These are phyloP conservation scores for Octopus sinensis DNA, from an alignment of 1,140 invertebrate species.

Conservation along the genomic window DNA sequence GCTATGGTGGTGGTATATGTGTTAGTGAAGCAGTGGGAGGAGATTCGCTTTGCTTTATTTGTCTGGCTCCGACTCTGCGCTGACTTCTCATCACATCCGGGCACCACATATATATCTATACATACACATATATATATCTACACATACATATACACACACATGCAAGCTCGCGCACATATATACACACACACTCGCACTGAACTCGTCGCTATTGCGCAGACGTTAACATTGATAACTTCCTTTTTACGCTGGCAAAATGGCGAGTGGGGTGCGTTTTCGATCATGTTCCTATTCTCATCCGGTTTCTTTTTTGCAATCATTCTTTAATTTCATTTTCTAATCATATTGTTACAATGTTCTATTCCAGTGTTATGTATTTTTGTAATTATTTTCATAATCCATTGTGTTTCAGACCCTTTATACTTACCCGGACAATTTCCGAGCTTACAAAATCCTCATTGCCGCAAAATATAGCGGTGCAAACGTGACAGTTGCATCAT, in stretches of 20 bases:
- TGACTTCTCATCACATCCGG: conserved; percentile 29
- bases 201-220: conserved; percentile 20
- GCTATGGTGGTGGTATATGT: no score
- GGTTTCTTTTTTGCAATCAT: background rate
- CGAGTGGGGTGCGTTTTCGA: conserved; percentile 62
- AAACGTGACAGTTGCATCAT: conserved; percentile 70
- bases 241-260: conserved; percentile 56
- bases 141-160: no score
- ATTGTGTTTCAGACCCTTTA: conserved; percentile 76
- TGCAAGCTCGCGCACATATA: no score
- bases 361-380: background rate
- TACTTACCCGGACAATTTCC: conserved; percentile 93
- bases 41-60: background rate
- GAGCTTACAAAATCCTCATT: conserved; percentile 83
- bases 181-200: no score
- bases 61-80: background rate
- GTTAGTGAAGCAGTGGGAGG: no score
- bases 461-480: conserved; percentile 91
- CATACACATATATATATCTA: no score
- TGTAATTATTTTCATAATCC: background rate
- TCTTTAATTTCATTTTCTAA: background rate
- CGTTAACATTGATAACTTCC: conserved; percentile 38
- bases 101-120: conserved; percentile 11
- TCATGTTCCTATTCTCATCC: background rate
- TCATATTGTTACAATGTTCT: background rate